Evolutionary conservation across 1,140 invertebrate genomes (phyloP).

Genomic region (Chrysopa pallens): DNA sequence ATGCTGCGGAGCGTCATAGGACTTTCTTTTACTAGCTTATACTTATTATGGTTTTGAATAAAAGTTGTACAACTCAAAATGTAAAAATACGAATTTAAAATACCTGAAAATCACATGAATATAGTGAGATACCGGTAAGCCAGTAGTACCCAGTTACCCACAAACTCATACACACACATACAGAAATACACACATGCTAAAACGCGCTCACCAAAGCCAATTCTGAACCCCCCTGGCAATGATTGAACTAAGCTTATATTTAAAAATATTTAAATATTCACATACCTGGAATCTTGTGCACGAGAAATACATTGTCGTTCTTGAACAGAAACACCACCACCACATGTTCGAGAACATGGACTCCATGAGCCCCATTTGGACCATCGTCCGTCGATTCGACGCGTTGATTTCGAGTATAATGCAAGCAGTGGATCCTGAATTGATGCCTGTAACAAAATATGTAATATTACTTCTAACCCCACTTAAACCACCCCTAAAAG

Average conservation of each 20-base stretch:
- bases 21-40: no score
- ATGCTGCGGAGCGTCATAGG: no score
- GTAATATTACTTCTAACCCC: no score
- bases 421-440: slow-evolving; percentile 15
- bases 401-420: slow-evolving; percentile 6
- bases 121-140: no score
- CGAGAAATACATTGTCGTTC: slow-evolving; percentile 27
- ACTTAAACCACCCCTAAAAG: no score
- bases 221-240: no score
- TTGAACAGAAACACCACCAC: slow-evolving; percentile 34
- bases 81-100: no score
- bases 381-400: slow-evolving; percentile 22
- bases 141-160: background rate
- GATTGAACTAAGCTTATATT: no score
- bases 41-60: no score
- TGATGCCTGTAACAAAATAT: slow-evolving; percentile 11
- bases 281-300: background rate
- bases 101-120: no score
- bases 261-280: no score
- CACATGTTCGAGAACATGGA: slow-evolving; percentile 32
- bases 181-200: background rate
- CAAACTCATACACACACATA: background rate
- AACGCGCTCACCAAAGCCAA: background rate
- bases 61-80: no score
- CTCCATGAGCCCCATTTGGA: slow-evolving; percentile 34